These are phyloP conservation scores for Maconellicoccus hirsutus DNA, from an alignment of 1,140 invertebrate genomes.

Conservation along the genomic window DNA sequence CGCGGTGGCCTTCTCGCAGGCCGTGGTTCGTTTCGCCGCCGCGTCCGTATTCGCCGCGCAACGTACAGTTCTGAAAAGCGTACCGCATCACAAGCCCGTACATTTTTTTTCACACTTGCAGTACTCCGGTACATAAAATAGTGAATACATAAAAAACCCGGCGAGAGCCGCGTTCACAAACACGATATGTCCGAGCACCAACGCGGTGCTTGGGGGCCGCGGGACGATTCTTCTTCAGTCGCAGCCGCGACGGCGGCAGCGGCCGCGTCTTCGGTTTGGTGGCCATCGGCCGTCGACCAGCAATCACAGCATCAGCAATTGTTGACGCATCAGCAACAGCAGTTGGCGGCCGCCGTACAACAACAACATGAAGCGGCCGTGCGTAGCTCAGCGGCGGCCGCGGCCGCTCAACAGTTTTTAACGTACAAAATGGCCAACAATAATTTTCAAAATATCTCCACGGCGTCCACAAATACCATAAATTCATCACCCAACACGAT, in stretches of 20 bases:
- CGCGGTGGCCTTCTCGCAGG: neutral
- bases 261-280: slow-evolving; percentile 1
- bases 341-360: slow-evolving; percentile 37
- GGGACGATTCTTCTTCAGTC: neutral
- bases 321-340: slow-evolving; percentile 39
- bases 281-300: slow-evolving; percentile 31
- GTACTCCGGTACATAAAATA: neutral
- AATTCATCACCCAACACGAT: slow-evolving; percentile 23
- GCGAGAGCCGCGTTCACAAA: neutral
- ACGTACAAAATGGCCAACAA: slow-evolving; percentile 72
- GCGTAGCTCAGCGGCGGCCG: slow-evolving; percentile 34
- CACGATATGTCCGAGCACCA: slow-evolving; percentile 20
- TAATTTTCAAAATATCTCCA: slow-evolving; percentile 49
- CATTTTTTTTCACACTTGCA: neutral
- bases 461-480: slow-evolving; percentile 36
- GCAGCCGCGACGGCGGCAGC: slow-evolving; percentile 13
- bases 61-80: neutral
- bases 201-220: slow-evolving; percentile 19
- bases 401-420: slow-evolving; percentile 54
- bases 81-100: neutral
- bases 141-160: neutral
- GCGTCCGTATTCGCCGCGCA: slow-evolving; percentile 1
- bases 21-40: neutral
- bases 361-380: slow-evolving; percentile 37
- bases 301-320: slow-evolving; percentile 42